Base-by-base conservation (phyloP, 2,113 vertebrate species). In the Lucifuga dentata region DNA sequence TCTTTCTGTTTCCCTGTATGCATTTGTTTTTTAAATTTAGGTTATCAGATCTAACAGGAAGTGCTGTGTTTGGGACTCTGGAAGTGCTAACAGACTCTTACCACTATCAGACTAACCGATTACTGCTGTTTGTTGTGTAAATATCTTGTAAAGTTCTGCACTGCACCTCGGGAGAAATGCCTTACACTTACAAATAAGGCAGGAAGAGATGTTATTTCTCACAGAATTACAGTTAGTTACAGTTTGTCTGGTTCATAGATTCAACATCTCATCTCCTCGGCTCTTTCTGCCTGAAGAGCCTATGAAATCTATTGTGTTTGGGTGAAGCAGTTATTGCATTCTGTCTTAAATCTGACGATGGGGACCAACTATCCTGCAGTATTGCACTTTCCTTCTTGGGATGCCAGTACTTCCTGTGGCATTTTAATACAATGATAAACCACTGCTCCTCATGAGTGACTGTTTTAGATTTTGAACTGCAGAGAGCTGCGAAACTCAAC, bases 131-230 rank as follows among this genome's bases (percentile, higher is more conserved):
- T 52, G 76, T 53, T 33, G 33, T 65, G 29, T 51, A 36, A 12
- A 33, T 12, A 29, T 61, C 69, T 39, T 64, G 58, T 76, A 16
- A 50, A 63, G 81, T 87, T 84, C 78, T 81, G 85, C 76, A 83
- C n/a, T 32, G 48, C 63, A 5, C 51, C 53, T 8, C 5, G 15
- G 49, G 50, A 63, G 50, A 52, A 67, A 72, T n/a, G 62, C 69
- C 78, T 83, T n/a, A n/a, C n/a, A n/a, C n/a, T n/a, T n/a, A n/a
- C n/a, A n/a, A n/a, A n/a, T n/a, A n/a, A n/a, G n/a, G n/a, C n/a
- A n/a, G n/a, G n/a, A n/a, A n/a, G n/a, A 46, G 40, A 61, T n/a
- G 20, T 29, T 2, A 1, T 23, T 48, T 53, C 39, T 74, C 57
- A 62, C 36, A 13, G 35, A 21, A 48, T 21, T n/a, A 41, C 45